A percentile compares a stretch with the other conserved stretches of the same genome.
These are phyloP conservation scores for Netelia fuscicornis DNA, from an alignment of 2,888 invertebrate genomes.

Conservation along the genomic window DNA sequence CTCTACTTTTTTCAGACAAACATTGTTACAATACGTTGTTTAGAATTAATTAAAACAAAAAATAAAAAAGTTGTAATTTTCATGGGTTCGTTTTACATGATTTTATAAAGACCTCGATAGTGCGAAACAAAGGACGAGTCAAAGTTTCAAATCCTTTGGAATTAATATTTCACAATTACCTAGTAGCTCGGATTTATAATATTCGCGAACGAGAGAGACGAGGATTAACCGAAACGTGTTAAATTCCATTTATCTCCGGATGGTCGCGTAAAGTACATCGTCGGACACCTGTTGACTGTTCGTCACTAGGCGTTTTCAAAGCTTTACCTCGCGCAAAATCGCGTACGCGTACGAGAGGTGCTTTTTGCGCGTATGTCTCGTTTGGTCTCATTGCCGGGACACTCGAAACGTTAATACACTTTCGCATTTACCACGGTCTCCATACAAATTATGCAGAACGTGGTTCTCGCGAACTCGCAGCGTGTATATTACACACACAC, in stretches of 20 bases:
- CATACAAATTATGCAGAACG: constrained; percentile 38
- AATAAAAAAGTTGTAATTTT: too few species aligned
- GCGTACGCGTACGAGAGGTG: constrained; percentile 4
- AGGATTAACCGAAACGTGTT: neutral
- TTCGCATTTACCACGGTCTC: constrained; percentile 54
- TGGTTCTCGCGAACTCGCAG: constrained; percentile 14
- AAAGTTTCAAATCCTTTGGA: neutral
- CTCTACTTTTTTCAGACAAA: neutral
- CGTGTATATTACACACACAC: neutral
- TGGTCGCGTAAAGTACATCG: constrained; percentile 17
- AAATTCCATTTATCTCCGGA: neutral
- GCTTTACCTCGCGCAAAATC: constrained; percentile 69
- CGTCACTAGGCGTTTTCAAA: constrained; percentile 59
- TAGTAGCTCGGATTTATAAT: neutral
- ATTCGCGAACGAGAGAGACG: neutral
- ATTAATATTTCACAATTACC: neutral
- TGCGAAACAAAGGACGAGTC: neutral
- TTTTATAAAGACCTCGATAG: neutral
- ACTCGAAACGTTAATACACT: constrained; percentile 58
- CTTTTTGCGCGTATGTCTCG: constrained; percentile 55
- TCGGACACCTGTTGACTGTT: constrained; percentile 65
- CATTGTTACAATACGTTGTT: neutral
- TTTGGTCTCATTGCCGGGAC: constrained; percentile 45
- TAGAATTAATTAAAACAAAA: too few species aligned
- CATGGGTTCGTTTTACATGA: too few species aligned